Evolutionary conservation across 1,140 invertebrate genomes (phyloP), one percentile per base, ranked within the genome.

Genomic region (Eurosta solidaginis): DNA sequence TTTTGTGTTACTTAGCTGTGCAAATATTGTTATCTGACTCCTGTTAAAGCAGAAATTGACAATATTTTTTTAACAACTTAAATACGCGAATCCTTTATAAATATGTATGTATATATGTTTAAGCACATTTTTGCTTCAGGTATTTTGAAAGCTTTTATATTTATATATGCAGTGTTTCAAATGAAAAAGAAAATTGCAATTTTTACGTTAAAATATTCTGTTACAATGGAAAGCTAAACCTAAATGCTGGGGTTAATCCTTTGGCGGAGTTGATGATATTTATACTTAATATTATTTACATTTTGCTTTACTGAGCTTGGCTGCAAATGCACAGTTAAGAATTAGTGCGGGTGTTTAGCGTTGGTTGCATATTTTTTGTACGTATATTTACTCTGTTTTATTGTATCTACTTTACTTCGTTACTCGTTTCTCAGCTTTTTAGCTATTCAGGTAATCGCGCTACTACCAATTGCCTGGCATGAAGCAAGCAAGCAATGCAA

Each of bases 131-230:
- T n/a, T n/a, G n/a, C n/a, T n/a, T n/a, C n/a, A n/a, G n/a, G n/a
- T n/a, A n/a, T n/a, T n/a, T n/a, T n/a, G n/a, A n/a, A n/a, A n/a
- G n/a, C n/a, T n/a, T n/a, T n/a, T n/a, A n/a, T n/a, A n/a, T n/a
- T n/a, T n/a, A n/a, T n/a, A n/a, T n/a, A n/a, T 27, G 22, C 14
- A 10, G 50, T 54, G 3, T 52, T 3, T 27, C 33, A 29, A 12
- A 27, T 17, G 14, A 3, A 3, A 36, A 59, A 59, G 29, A 59
- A 36, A 36, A 59, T 59, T 59, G 33, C 54, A 22, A 59, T 59
- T 59, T 59, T 59, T 59, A 59, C 29, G 29, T 7, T 59, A 59
- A 59, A 59, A 17, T 59, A 59, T 59, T 59, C 54, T 33, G 33
- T 59, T 59, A 59, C 54, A 25, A 59, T 29, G 27, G 12, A n/a